phyloP scores from a whole-genome alignment of 2,113 vertebrate genomes.

The Syngnathoides biaculeatus region DNA sequence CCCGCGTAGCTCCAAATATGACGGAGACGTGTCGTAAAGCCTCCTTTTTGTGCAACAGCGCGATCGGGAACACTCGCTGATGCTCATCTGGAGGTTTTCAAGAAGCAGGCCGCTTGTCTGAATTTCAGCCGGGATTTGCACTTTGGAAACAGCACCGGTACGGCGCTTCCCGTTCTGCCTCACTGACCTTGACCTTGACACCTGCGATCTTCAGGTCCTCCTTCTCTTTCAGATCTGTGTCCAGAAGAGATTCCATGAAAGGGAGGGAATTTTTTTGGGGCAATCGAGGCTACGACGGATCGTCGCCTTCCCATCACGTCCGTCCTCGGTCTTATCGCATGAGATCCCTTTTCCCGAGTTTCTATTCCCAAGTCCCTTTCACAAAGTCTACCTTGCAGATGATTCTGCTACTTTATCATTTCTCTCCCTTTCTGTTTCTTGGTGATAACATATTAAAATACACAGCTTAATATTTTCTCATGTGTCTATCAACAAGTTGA shows the following conservation, averaged over 20 bases:
- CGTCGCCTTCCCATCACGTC: neutral
- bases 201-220: neutral
- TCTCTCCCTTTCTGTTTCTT: neutral
- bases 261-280: neutral
- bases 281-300: neutral
- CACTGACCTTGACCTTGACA: neutral
- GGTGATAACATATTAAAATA: neutral
- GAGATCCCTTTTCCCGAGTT: neutral
- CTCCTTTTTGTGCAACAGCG: conserved; percentile 21
- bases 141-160: conserved; percentile 23
- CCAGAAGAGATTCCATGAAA: neutral
- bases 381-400: neutral
- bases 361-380: neutral
- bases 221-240: conserved; percentile 47
- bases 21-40: neutral
- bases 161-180: neutral
- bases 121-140: conserved; percentile 21
- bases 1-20: neutral
- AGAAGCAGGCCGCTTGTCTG: conserved; percentile 42
- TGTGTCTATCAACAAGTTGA: neutral
- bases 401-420: neutral
- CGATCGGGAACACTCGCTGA: conserved; percentile 22
- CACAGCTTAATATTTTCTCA: neutral
- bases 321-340: neutral
- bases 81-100: conserved; percentile 25